Conservation (phyloP, 92 coral and sea anemone genomes). For the Paramuricea clavata region DNA sequence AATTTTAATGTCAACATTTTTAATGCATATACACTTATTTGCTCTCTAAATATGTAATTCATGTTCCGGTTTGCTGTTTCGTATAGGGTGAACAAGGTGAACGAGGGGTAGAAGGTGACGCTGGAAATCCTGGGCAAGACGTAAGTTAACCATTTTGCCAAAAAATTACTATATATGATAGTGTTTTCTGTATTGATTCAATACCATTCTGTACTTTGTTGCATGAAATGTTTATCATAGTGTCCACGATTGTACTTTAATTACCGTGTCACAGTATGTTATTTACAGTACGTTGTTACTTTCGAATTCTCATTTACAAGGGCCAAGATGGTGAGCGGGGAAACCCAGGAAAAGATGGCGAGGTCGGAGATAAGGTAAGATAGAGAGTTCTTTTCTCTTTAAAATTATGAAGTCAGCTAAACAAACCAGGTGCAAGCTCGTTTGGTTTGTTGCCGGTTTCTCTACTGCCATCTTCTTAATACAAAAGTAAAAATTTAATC, state of each 20-base stretch:
- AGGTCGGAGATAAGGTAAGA: slow-evolving; percentile 23
- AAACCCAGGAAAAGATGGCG: slow-evolving; percentile 15
- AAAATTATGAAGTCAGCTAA: neutral
- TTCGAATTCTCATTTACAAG: neutral
- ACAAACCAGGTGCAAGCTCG: neutral
- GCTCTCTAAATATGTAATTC: neutral
- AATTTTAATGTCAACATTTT: no score
- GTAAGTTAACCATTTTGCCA: neutral
- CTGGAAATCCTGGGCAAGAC: slow-evolving; percentile 8
- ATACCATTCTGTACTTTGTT: no score
- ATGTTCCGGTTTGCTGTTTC: neutral
- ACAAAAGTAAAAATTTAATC: no score
- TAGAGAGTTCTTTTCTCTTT: neutral
- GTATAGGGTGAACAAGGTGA: slow-evolving; percentile 45
- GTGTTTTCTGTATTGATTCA: no score
- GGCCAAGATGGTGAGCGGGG: slow-evolving; percentile 22
- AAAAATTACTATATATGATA: neutral
- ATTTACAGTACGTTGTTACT: no score
- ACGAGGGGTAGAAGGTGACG: neutral
- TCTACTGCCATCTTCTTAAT: no score
- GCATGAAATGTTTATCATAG: no score
- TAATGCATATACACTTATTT: neutral
- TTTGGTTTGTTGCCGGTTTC: neutral
- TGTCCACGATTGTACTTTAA: no score
- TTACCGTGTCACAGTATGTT: no score